Percentiles rank a stretch among this genome's conserved stretches.
Evolutionary conservation across 2,888 invertebrate species (phyloP).

Genomic region (Malachius bipustulatus): DNA sequence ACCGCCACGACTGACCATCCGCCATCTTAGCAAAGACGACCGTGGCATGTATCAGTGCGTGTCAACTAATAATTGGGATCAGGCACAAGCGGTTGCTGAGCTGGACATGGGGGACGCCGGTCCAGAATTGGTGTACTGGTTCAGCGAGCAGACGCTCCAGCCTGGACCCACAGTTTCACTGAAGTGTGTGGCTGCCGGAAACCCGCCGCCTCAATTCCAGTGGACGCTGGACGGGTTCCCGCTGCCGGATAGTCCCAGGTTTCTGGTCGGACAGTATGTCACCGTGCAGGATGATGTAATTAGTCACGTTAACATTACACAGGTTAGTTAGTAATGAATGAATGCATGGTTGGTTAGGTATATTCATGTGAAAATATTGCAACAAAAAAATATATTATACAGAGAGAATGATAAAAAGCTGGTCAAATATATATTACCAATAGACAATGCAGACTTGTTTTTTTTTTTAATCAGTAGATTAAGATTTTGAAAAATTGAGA

Average conservation of each 20-base stretch:
- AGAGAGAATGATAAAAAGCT: no score
- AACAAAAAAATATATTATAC: no score
- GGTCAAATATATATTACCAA: no score
- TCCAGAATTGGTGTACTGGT: slow-evolving; percentile 82
- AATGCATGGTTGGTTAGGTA: no score
- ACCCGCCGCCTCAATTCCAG: slow-evolving; percentile 82
- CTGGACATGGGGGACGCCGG: slow-evolving; percentile 75
- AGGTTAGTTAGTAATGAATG: no score
- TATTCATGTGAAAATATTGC: no score
- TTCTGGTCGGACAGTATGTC: slow-evolving; percentile 83
- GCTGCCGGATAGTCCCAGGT: slow-evolving; percentile 47
- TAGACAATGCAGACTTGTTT: no score
- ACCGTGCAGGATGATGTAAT: slow-evolving; percentile 87
- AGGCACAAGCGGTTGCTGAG: slow-evolving; percentile 72
- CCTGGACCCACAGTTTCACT: slow-evolving; percentile 85
- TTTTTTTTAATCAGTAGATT: no score
- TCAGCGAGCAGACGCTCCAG: slow-evolving; percentile 83
- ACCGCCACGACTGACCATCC: slow-evolving; percentile 39
- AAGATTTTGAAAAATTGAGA: no score
- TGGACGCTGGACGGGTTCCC: slow-evolving; percentile 87
- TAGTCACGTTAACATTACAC: slow-evolving; percentile 82
- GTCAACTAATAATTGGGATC: slow-evolving; percentile 72
- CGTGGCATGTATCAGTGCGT: slow-evolving; percentile 89
- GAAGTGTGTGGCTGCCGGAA: slow-evolving; percentile 89
- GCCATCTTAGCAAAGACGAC: slow-evolving; percentile 64